Evolutionary conservation across 2,797 vertebrate species (phyloP).

Genomic region (Danio jaintianensis): DNA sequence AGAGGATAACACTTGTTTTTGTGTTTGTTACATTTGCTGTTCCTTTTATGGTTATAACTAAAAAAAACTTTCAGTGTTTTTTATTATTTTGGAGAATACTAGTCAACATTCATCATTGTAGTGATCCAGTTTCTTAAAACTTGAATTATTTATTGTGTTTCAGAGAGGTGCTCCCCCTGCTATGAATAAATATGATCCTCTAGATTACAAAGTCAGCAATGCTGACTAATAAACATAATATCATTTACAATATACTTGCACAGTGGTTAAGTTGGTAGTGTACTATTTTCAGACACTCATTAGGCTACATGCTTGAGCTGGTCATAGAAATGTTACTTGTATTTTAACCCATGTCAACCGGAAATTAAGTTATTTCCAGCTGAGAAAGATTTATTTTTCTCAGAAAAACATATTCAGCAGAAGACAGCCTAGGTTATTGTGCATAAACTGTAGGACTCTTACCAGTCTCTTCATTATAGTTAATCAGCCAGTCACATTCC

Average conservation of each 20-base stretch:
- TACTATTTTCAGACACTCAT: constrained; percentile 36
- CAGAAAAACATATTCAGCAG: no score
- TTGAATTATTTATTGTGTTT: constrained; percentile 18
- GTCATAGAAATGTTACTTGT: not conserved
- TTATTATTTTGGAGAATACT: not conserved
- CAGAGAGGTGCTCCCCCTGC: not conserved
- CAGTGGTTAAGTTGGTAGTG: not conserved
- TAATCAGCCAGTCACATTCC: no score
- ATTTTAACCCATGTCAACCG: not conserved
- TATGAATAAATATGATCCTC: constrained; percentile 16
- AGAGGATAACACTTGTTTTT: not conserved
- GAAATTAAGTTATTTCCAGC: no score
- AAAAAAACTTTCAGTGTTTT: not conserved
- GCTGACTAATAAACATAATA: constrained; percentile 23
- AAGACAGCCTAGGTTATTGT: no score
- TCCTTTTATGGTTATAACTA: not conserved
- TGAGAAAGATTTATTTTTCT: no score
- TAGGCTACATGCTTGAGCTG: not conserved
- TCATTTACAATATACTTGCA: constrained; percentile 40
- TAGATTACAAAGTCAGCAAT: constrained; percentile 18
- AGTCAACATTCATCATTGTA: not conserved
- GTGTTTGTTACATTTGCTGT: not conserved
- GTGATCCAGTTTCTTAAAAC: not conserved
- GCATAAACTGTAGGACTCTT: no score
- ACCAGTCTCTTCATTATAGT: no score